Evolutionary conservation across 2,113 vertebrate species (phyloP).

Genomic region (Heterotis niloticus): DNA sequence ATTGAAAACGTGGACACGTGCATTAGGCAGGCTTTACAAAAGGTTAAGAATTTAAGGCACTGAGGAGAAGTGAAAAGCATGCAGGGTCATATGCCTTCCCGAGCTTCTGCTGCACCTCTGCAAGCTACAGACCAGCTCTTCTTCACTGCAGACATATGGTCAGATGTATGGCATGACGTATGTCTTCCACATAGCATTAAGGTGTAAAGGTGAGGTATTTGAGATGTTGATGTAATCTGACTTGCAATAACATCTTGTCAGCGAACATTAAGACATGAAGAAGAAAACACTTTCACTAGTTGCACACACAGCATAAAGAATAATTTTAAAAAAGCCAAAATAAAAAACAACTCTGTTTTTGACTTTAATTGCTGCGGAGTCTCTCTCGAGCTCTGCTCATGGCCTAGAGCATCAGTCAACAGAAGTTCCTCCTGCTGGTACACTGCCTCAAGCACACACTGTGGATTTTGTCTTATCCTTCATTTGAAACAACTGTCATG

Average conservation of each 20-base stretch:
- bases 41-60: too few relatives aligned
- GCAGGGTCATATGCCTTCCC: too few relatives aligned
- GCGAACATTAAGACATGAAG: neutral
- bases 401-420: conserved; percentile 9
- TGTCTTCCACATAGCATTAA: neutral
- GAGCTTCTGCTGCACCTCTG: too few relatives aligned
- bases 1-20: too few relatives aligned
- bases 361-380: neutral
- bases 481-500: neutral
- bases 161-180: too few relatives aligned
- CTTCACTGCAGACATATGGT: too few relatives aligned
- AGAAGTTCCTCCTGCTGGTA: neutral
- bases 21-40: too few relatives aligned
- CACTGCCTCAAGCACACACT: conserved; percentile 6
- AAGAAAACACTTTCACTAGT: neutral
- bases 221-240: neutral
- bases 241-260: neutral
- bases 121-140: too few relatives aligned
- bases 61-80: too few relatives aligned
- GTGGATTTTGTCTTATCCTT: neutral
- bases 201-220: neutral
- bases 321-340: neutral
- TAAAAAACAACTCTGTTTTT: neutral
- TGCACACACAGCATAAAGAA: neutral
- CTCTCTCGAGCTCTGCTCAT: neutral